Conservation (phyloP, 2,113 vertebrate species). For the Sphaerodactylus townsendi region DNA sequence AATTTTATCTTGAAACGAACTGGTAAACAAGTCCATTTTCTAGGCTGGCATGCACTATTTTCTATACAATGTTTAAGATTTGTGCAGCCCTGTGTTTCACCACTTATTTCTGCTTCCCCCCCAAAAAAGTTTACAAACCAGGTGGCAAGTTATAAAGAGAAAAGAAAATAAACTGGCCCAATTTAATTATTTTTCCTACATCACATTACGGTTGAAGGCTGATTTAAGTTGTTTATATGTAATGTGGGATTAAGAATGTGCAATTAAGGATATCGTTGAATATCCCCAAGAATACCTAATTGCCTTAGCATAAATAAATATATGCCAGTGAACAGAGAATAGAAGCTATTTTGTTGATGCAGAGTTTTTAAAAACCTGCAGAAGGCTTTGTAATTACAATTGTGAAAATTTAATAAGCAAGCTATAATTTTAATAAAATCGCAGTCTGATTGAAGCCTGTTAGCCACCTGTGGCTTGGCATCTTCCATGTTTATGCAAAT, state of each 20-base stretch:
- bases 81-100: background rate
- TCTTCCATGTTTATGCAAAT: conserved; percentile 18
- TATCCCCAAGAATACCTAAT: conserved; percentile 6
- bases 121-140: background rate
- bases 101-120: background rate
- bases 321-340: background rate
- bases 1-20: too few relatives aligned
- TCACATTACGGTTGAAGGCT: conserved; percentile 24
- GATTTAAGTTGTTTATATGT: conserved; percentile 28
- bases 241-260: conserved; percentile 25
- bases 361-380: background rate
- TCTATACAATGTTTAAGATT: background rate
- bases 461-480: conserved; percentile 20
- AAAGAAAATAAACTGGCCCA: background rate
- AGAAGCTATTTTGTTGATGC: conserved; percentile 7
- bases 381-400: conserved; percentile 30
- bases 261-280: conserved; percentile 19
- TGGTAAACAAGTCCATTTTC: too few relatives aligned
- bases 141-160: background rate
- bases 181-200: conserved; percentile 25
- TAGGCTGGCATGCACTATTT: too few relatives aligned
- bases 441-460: conserved; percentile 18
- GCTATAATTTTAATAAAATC: conserved; percentile 31
- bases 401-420: conserved; percentile 30
- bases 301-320: conserved; percentile 24